Percentiles rank a stretch among this genome's conserved stretches.
phyloP scores from a whole-genome alignment of 1,140 invertebrate genomes.

The Drosophila sechellia region DNA sequence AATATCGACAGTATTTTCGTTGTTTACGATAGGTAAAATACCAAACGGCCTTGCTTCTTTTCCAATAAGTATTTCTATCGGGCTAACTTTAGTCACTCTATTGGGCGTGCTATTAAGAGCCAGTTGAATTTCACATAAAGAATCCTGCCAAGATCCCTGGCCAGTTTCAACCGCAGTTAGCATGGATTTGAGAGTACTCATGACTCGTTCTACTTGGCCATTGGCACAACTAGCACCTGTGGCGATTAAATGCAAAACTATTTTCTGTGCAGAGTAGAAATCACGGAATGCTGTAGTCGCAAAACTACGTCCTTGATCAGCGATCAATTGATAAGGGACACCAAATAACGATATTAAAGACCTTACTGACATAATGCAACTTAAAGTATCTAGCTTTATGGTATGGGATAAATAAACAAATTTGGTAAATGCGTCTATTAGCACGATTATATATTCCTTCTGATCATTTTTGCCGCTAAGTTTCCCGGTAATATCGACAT shows the following conservation, averaged over 20 bases:
- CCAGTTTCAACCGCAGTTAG: conserved; percentile 29
- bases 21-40: conserved; percentile 11
- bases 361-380: conserved; percentile 5
- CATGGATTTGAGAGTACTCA: conserved; percentile 49
- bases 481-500: too few relatives aligned
- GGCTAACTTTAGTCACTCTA: background rate
- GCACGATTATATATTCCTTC: too few relatives aligned
- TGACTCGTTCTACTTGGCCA: conserved; percentile 5
- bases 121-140: conserved; percentile 1
- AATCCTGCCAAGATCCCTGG: conserved; percentile 6
- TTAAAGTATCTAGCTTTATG: background rate
- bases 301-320: conserved; percentile 5
- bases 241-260: conserved; percentile 7
- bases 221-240: conserved; percentile 3
- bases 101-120: background rate
- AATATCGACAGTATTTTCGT: conserved; percentile 6
- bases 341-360: conserved; percentile 10
- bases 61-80: conserved; percentile 4
- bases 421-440: too few relatives aligned
- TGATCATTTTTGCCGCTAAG: too few relatives aligned
- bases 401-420: too few relatives aligned
- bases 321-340: background rate
- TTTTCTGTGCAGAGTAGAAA: conserved; percentile 8
- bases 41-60: conserved; percentile 17
- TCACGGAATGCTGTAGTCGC: background rate